Base-by-base conservation (phyloP, 2,888 invertebrate species). In the Polyploca ridens region DNA sequence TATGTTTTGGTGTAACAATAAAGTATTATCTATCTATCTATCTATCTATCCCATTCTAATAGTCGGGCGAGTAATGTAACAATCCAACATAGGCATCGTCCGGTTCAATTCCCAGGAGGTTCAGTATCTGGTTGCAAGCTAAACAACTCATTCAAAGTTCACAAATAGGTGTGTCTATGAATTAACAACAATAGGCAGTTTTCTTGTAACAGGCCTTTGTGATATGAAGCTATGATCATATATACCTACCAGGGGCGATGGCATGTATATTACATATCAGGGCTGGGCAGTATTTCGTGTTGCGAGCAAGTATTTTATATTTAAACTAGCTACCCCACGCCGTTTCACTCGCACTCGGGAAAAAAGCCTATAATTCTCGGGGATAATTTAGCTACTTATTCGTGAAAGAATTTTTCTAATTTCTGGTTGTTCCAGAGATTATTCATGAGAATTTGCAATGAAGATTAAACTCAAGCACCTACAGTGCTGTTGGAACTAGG, bases 161-260 rank as follows among this genome's bases (percentile, higher is more conserved):
- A 77, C 81, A 76, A 83, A 84, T 87, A 86, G 85, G 78, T 75
- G 74, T 75, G 81, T 86, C 87, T 87, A 87, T 89, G 84, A 84
- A 85, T 77, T 86, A 83, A 78, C 79, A 87, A 93, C 93, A 93
- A 93, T 92, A 84, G 91, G 81, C 83, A 77, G 82, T 93, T 91
- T 90, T 84, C 87, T 80, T 79, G 83, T 90, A 90, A 91, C 85
- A 86, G 79, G 87, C 90, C 90, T 89, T 91, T 92, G 92, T 92
- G 84, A 86, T 84, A 86, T 83, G 80, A 84, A 83, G 79, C 78
- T 83, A 77, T 65, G 69, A 69, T 74, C 77, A 72, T 69, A 72
- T 64, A 71, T 66, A 70, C 67, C 27, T 65, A 66, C 67, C 64
- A 66, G 27, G 1, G 27, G 27, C 66, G 69, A 64, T 62, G 58